Base-by-base conservation (phyloP, 2,113 vertebrate genomes). In the Sardina pilchardus region DNA sequence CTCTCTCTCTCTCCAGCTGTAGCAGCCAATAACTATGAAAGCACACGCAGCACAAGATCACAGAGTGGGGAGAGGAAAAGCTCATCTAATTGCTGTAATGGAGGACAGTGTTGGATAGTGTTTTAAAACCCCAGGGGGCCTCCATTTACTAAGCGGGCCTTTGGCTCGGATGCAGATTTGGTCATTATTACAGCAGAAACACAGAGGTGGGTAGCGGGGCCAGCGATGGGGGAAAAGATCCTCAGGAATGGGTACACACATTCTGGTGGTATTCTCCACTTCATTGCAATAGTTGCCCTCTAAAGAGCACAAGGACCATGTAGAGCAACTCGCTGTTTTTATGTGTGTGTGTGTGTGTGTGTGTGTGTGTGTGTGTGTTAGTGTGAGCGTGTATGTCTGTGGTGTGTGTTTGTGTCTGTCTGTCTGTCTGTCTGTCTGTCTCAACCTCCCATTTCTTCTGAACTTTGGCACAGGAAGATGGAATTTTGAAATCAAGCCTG, bases 291-390 rank as follows among this genome's bases (percentile, higher is more conserved):
- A 26, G 63, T 30, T 63, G 21, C 24, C 21, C 21, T 30, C 30
- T 71, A 10, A 71, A 67, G 59, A 67, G 26, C 7, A 67, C 21
- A 67, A n/a, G 26, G 59, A n/a, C 24, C 59, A 12, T 67, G 59
- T 9, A 67, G 24, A 67, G 9, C 59, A 67, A 30, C 12, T 34
- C 16, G 8, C 12, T 34, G 26, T 12, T 2, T 71, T 0, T 8
- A 16, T 71, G 26, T 26, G 53, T 59, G 53, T 21, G 53, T 59
- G 53, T 24, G 17, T 84, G 83, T 89, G 90, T 88, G 67, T 26
- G 2, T 50, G 17, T 85, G 0, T 42, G 43, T 24, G 82, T 67
- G 53, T 45, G 21, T 16, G 34, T 30, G 21, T 81, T 5, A 26
- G n/a, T 82, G 6, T 30, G 45, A 26, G 19, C 82, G 21, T 45